Evolutionary conservation across 2,888 invertebrate genomes (phyloP).

Genomic region (Pachycephus smyrnensis): DNA sequence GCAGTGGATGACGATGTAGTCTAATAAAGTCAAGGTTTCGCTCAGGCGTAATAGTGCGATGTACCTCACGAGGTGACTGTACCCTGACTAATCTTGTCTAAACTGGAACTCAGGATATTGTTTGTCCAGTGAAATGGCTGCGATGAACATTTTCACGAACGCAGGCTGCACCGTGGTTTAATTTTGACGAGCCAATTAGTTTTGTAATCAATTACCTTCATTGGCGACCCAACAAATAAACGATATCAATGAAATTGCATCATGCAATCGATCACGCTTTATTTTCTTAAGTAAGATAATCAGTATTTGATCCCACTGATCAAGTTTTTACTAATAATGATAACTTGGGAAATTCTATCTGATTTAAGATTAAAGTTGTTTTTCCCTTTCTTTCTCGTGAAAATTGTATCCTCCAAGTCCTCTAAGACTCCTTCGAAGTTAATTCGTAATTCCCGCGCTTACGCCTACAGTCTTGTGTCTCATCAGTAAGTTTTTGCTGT

Average conservation of each 20-base stretch:
- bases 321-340: neutral
- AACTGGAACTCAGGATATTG: neutral
- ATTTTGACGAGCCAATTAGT: neutral
- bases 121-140: neutral
- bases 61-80: slow-evolving; percentile 41
- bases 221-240: neutral
- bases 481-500: too few relatives aligned
- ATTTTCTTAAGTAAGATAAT: neutral
- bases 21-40: slow-evolving; percentile 59
- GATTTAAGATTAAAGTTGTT: neutral
- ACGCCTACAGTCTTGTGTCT: too few relatives aligned
- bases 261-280: neutral
- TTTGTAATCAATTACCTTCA: neutral
- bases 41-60: slow-evolving; percentile 46
- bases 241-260: neutral
- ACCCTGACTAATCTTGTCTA: slow-evolving; percentile 27
- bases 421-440: too few relatives aligned
- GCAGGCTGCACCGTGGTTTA: neutral
- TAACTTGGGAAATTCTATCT: neutral
- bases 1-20: slow-evolving; percentile 28
- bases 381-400: neutral
- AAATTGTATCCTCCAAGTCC: too few relatives aligned
- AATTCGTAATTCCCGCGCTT: too few relatives aligned
- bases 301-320: neutral
- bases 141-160: neutral